Base-by-base conservation (phyloP, 2,797 vertebrate genomes). In the Gila robusta region DNA sequence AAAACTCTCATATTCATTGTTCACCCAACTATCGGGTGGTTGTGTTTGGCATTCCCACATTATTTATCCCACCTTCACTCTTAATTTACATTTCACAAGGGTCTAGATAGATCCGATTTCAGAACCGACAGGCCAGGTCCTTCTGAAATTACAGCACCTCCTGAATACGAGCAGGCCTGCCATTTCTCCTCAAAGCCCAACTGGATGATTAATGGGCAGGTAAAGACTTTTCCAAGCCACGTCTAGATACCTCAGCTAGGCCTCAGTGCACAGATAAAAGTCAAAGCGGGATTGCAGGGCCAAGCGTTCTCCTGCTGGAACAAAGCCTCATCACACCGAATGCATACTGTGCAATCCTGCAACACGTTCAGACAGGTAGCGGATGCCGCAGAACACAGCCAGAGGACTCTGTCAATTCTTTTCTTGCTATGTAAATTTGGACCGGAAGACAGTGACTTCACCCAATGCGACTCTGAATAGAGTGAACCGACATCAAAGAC, bases 351-450 rank as follows among this genome's bases (percentile, higher is more conserved):
- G 49, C 81, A 90, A 88, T 89, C 88, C 87, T 59, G 41, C 62
- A 28, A 88, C 89, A 66, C 72, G 91, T 85, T 87, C 64, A 82
- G 87, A 72, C 91, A 87, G 76, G 86, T 82, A 87, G 67, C 64
- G 76, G 64, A 67, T n/a, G 69, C 19, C 16, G 1, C 11, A 10
- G 28, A 72, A 82, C 70, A 82, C 37, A 59, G 28, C 44, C 82
- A 44, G 28, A 59, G 9, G 77, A 81, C 41, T 85, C 72, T 79
- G 64, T 85, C 74, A 56, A 59, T 79, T 73, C 78, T 84, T 67
- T 86, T 78, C 80, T 81, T 84, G 69, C 81, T 83, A 83, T 44
- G 64, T 86, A 77, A 64, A 72, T 87, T 87, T 41, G 79, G 70
- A 84, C 41, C 83, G 66, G 70, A 87, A 88, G 83, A 89, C 81